Conservation (phyloP, 2,888 invertebrate species). For the Ceratothoa steindachneri region DNA sequence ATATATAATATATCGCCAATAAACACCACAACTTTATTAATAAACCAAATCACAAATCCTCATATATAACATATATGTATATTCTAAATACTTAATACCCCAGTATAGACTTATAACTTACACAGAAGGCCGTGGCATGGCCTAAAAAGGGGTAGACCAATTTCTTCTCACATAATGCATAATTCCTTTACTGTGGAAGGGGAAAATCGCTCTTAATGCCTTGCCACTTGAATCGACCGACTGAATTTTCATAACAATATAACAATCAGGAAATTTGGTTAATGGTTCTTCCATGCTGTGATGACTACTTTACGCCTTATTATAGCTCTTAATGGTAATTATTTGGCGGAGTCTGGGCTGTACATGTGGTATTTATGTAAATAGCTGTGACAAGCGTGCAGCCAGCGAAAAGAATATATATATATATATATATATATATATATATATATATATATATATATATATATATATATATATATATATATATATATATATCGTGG, state of each 20-base stretch:
- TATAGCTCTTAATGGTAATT: background rate
- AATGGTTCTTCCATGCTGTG: background rate
- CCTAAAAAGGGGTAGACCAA: background rate
- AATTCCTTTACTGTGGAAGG: background rate
- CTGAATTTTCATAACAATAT: background rate
- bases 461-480: no score
- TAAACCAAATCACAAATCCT: no score
- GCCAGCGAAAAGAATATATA: no score
- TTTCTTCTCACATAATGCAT: background rate
- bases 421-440: background rate
- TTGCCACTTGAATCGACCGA: background rate
- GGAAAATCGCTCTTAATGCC: background rate
- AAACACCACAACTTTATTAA: no score
- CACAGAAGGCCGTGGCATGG: background rate
- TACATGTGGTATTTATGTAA: no score
- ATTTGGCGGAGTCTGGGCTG: no score
- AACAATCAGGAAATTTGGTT: background rate
- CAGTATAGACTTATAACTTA: background rate
- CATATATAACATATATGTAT: background rate
- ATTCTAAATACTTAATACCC: background rate
- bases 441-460: background rate
- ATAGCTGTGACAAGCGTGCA: no score
- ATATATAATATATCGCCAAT: no score
- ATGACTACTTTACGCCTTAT: background rate
- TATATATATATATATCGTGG: no score